These are phyloP conservation scores for Malurus leucopterus DNA, from an alignment of 2,797 vertebrate genomes.

Conservation along the genomic window DNA sequence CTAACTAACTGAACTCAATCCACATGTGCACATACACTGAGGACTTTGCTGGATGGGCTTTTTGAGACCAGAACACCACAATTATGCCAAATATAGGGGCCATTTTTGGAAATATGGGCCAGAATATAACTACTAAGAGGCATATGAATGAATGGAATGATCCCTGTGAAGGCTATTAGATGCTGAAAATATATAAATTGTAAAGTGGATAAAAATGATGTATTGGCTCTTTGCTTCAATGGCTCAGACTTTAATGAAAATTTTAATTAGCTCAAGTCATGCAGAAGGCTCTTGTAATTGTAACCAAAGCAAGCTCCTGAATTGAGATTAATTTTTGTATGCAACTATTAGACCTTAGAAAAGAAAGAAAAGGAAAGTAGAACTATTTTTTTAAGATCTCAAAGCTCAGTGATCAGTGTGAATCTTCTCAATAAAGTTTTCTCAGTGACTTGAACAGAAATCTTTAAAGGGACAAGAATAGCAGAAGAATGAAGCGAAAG, in stretches of 20 bases:
- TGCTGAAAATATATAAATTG: slow-evolving; percentile 21
- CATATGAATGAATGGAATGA: slow-evolving; percentile 23
- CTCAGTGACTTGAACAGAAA: not conserved
- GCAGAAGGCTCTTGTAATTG: slow-evolving; percentile 11
- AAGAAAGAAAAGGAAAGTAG: not conserved
- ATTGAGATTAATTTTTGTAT: slow-evolving; percentile 5
- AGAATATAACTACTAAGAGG: slow-evolving; percentile 5
- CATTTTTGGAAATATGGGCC: not conserved
- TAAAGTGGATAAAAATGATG: slow-evolving; percentile 19
- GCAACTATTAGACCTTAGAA: not conserved
- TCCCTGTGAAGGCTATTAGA: slow-evolving; percentile 20
- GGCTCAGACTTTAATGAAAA: slow-evolving; percentile 24
- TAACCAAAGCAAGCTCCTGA: not conserved
- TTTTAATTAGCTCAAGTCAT: slow-evolving; percentile 47
- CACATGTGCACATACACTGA: not conserved
- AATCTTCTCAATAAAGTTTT: not conserved
- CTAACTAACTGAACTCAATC: not conserved
- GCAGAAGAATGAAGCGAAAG: not conserved
- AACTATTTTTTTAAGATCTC: not conserved
- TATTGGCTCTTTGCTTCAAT: slow-evolving; percentile 27
- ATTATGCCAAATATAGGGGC: not conserved
- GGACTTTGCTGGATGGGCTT: not conserved
- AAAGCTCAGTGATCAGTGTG: not conserved
- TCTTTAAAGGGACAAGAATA: not conserved
- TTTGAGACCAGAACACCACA: not conserved